Evolutionary conservation across 2,888 invertebrate genomes (phyloP).

Genomic region (Epinotia bilunana): DNA sequence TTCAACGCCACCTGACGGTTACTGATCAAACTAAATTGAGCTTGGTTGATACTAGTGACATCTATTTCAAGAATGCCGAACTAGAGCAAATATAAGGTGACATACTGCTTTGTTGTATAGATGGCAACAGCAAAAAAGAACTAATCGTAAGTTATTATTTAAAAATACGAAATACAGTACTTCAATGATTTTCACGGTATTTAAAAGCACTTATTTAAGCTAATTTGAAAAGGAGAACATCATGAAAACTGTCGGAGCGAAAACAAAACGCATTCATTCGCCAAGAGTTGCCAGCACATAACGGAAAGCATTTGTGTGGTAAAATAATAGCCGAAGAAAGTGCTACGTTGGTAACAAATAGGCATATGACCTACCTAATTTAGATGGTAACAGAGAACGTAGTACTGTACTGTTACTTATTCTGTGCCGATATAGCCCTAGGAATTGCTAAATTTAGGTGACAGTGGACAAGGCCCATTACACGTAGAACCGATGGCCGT

Average conservation of each 20-base stretch:
- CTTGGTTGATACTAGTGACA: slow-evolving; percentile 9
- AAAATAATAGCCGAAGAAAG: background rate
- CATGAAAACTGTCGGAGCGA: background rate
- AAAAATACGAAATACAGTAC: background rate
- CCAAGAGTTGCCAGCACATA: slow-evolving; percentile 6
- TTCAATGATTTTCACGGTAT: background rate
- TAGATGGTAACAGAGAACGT: too few species aligned
- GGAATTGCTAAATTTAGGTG: too few species aligned
- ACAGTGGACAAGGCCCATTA: too few species aligned
- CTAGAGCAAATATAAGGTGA: background rate
- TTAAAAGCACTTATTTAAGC: background rate
- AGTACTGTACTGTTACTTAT: too few species aligned
- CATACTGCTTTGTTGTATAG: background rate
- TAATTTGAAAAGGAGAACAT: background rate
- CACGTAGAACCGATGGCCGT: too few species aligned
- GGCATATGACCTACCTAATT: too few species aligned
- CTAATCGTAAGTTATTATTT: background rate
- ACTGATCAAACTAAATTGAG: background rate
- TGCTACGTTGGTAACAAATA: too few species aligned
- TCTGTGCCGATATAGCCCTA: too few species aligned
- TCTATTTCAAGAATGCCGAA: background rate
- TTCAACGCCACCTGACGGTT: slow-evolving; percentile 20
- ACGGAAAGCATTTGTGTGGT: background rate
- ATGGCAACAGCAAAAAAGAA: slow-evolving; percentile 4
- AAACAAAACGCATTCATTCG: slow-evolving; percentile 17